Conservation (phyloP, 2,113 vertebrate genomes). For the Gasterosteus nipponicus region DNA sequence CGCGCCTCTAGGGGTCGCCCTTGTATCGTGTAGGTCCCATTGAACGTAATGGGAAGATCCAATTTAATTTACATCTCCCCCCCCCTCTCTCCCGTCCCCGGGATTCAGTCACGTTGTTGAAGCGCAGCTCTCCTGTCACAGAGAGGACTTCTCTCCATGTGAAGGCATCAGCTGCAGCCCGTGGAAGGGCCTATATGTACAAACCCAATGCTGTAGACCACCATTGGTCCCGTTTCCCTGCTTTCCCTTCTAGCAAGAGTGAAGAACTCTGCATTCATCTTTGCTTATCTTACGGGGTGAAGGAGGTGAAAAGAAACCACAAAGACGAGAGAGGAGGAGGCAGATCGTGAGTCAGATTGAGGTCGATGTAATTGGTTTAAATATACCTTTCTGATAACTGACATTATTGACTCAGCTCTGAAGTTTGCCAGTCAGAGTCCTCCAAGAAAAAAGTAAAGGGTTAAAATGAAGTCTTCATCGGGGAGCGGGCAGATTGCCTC, state of each 20-base stretch:
- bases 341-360: neutral
- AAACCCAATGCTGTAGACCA: conserved; percentile 9
- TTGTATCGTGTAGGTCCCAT: conserved; percentile 73
- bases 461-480: conserved; percentile 2
- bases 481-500: neutral
- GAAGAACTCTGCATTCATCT: conserved; percentile 4
- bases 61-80: conserved; percentile 73
- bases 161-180: conserved; percentile 53
- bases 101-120: conserved; percentile 78
- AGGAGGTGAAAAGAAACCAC: neutral
- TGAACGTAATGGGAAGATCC: conserved; percentile 72
- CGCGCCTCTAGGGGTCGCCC: conserved; percentile 78
- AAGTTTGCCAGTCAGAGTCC: conserved; percentile 6
- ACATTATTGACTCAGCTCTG: neutral
- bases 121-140: conserved; percentile 63
- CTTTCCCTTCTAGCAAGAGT: neutral
- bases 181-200: conserved; percentile 26
- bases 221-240: neutral
- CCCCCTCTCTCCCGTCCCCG: conserved; percentile 52
- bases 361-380: conserved; percentile 19
- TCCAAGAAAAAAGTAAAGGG: neutral
- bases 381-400: conserved; percentile 18
- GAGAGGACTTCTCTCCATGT: conserved; percentile 25
- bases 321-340: neutral
- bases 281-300: neutral